phyloP scores from a whole-genome alignment of 1,140 invertebrate genomes.

The Ostrea edulis region DNA sequence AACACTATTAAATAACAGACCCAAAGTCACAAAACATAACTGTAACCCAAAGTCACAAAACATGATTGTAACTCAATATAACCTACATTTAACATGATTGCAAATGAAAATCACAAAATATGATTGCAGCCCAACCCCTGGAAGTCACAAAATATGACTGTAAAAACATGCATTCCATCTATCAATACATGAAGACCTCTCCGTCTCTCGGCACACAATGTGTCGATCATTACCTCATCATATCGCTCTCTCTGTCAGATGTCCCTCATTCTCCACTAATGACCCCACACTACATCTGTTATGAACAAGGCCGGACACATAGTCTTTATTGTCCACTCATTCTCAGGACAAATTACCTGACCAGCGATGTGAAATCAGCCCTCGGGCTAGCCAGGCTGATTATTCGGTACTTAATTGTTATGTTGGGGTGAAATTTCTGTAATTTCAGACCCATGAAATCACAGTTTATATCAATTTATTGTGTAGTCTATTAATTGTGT shows the following conservation, averaged over 20 bases:
- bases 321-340: not conserved
- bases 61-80: too few relatives aligned
- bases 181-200: too few relatives aligned
- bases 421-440: not conserved
- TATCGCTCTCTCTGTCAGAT: too few relatives aligned
- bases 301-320: not conserved
- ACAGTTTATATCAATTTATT: not conserved
- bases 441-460: not conserved
- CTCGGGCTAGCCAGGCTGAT: not conserved
- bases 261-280: not conserved
- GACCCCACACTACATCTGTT: not conserved
- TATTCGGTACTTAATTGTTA: not conserved
- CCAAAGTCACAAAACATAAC: too few relatives aligned
- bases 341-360: not conserved
- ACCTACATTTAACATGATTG: too few relatives aligned
- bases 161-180: too few relatives aligned
- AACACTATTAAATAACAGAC: too few relatives aligned
- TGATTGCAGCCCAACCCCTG: too few relatives aligned
- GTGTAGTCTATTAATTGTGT: not conserved
- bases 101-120: too few relatives aligned
- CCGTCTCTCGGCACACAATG: not conserved
- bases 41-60: too few relatives aligned
- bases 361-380: not conserved
- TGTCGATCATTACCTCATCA: not conserved
- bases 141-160: too few relatives aligned